These are phyloP conservation scores for Syrrhaptes paradoxus DNA, from an alignment of 2,113 vertebrate species.

Conservation along the genomic window DNA sequence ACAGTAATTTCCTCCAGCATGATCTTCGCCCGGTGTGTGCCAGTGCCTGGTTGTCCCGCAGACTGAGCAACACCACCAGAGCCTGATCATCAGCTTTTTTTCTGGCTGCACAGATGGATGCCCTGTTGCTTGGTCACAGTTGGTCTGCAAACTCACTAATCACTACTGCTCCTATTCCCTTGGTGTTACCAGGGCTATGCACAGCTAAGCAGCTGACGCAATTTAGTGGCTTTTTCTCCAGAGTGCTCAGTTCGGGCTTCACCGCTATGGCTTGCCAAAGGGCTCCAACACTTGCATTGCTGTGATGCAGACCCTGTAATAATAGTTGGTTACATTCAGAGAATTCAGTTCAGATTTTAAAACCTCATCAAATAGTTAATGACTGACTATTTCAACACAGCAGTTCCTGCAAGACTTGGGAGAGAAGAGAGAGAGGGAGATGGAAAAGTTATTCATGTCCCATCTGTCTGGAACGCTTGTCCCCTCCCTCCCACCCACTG, in stretches of 20 bases:
- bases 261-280: not conserved
- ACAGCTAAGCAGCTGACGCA: not conserved
- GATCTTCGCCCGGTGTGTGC: rapidly evolving
- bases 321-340: constrained; percentile 52
- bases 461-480: constrained; percentile 70
- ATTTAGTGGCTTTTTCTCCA: constrained; percentile 45
- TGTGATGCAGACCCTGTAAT: constrained; percentile 42
- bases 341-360: constrained; percentile 55
- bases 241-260: not conserved
- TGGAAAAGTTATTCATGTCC: constrained; percentile 71
- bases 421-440: constrained; percentile 53
- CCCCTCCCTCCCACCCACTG: constrained; percentile 59
- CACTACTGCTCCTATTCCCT: not conserved
- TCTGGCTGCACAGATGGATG: not conserved
- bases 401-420: constrained; percentile 54
- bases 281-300: constrained; percentile 45
- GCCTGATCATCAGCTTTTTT: not conserved
- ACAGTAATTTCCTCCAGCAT: not conserved
- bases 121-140: not conserved
- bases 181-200: not conserved
- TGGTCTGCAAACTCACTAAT: not conserved
- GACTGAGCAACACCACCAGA: not conserved
- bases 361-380: constrained; percentile 69
- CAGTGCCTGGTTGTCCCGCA: rapidly evolving
- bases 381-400: constrained; percentile 62